A percentile compares a stretch with the other conserved stretches of the same genome.
Conservation (phyloP, 1,140 invertebrate species). For the Limonius californicus region DNA sequence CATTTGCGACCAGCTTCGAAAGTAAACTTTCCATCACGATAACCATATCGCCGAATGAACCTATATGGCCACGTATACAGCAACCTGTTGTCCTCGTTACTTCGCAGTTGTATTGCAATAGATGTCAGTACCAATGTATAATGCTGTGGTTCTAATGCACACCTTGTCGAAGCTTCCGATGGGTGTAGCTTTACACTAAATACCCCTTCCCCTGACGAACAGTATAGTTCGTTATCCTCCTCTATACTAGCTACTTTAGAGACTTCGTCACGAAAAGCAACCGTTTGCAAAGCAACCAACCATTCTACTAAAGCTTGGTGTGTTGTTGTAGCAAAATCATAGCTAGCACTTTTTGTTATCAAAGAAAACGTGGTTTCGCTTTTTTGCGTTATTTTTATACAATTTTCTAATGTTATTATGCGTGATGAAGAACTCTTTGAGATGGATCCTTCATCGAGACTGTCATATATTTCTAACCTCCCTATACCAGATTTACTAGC, state of each 20-base stretch:
- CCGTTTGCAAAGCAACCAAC: constrained; percentile 71
- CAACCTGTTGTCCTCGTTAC: constrained; percentile 58
- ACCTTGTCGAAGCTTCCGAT: constrained; percentile 73
- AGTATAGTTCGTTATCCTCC: constrained; percentile 84
- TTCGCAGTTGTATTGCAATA: constrained; percentile 68
- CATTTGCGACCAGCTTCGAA: constrained; percentile 90
- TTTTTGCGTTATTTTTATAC: constrained; percentile 74
- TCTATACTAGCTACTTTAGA: constrained; percentile 62
- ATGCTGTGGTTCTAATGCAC: constrained; percentile 64
- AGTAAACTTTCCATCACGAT: constrained; percentile 75
- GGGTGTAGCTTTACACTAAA: constrained; percentile 74
- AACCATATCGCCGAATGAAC: constrained; percentile 80
- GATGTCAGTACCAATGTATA: constrained; percentile 72
- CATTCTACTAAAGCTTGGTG: constrained; percentile 71
- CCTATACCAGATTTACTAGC: constrained; percentile 79
- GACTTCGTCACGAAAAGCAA: constrained; percentile 72
- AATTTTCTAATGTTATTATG: constrained; percentile 79
- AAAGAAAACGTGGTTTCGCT: constrained; percentile 60
- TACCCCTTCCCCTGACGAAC: constrained; percentile 72
- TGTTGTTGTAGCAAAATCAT: constrained; percentile 68
- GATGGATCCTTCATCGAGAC: constrained; percentile 57
- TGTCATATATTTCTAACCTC: constrained; percentile 78
- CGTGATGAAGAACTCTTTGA: constrained; percentile 61
- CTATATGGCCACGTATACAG: constrained; percentile 83
- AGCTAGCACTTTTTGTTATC: constrained; percentile 65